Evolutionary conservation across 1,140 invertebrate species (phyloP), one percentile per base, ranked within the genome.

Genomic region (Bombus superbus): DNA sequence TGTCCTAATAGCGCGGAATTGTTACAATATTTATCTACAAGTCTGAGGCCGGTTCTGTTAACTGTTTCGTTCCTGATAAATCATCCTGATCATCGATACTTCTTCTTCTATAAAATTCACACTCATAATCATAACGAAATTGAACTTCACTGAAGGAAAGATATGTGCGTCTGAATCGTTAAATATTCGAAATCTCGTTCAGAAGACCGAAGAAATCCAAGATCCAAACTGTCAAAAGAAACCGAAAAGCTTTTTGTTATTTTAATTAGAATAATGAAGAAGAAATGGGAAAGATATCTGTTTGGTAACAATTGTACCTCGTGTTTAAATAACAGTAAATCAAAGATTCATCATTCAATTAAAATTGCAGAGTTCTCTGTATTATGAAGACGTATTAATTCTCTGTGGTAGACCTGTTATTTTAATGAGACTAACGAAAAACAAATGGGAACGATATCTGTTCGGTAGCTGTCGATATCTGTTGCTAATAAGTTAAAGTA

Each of bases 21-120:
- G 2, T 64, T 25, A 3, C 25, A 75, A 47, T 2, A 10, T 83
- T 57, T 79, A 72, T 84, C 66, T 62, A 79, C 53, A 84, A 79
- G 3, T 62, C 13, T 47, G 15, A 15, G 35, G 59, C n/a, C n/a
- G 4, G n/a, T 59, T n/a, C 5, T 42, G 10, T 71, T 84, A 71
- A n/a, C n/a, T 42, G 53, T 72, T 79, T 38, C 32, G 22, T 42
- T 47, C 38, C 13, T 35, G 1, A 53, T 15, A n/a, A 18, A 44
- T 25, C 5, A 66, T 13, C 10, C 4, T 22, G 32, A 28, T 40
- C 22, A 44, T 62, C 18, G 47, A 53, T 53, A 53, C 47, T 28
- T 13, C 25, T 22, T 8, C 62, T 66, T n/a, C 32, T 47, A 25
- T 22, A 28, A 82, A 35, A 42, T 64, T 74, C 81, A 38, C 38